A percentile compares a stretch with the other conserved stretches of the same genome.
These are phyloP conservation scores for Phaethon lepturus DNA, from an alignment of 2,113 vertebrate species.

Conservation along the genomic window DNA sequence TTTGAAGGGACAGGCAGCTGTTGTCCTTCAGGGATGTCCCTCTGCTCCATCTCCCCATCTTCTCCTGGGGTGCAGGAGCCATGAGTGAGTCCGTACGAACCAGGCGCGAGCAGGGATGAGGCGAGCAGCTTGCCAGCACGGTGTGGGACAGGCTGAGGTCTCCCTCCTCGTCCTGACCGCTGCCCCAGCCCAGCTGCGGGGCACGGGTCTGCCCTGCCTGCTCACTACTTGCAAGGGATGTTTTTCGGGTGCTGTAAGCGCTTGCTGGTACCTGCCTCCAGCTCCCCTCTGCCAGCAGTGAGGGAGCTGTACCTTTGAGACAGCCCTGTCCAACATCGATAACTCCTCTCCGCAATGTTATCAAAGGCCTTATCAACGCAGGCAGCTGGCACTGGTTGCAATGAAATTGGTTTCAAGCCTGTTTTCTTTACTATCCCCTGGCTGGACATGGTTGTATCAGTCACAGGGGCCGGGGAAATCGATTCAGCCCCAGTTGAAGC, in stretches of 20 bases:
- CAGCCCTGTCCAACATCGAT: not conserved
- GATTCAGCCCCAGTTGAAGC: not conserved
- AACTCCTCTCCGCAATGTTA: not conserved
- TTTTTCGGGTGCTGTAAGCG: not conserved
- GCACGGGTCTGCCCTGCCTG: not conserved
- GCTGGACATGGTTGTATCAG: not conserved
- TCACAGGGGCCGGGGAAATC: not conserved
- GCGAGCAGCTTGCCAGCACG: not conserved
- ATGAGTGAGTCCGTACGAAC: fast-evolving
- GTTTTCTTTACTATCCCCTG: constrained; percentile 16
- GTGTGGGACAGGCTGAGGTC: not conserved
- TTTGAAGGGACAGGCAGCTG: not conserved
- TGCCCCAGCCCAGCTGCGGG: not conserved
- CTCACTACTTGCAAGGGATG: not conserved
- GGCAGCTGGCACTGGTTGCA: not conserved
- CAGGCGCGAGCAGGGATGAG: not conserved
- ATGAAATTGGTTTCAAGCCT: constrained; percentile 31
- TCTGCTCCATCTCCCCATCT: not conserved
- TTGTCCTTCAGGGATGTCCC: not conserved
- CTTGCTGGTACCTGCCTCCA: not conserved
- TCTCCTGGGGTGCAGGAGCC: not conserved
- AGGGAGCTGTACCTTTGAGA: not conserved
- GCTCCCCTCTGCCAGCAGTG: not conserved
- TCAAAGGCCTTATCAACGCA: not conserved
- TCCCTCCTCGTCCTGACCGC: not conserved